A percentile compares a stretch with the other conserved stretches of the same genome.
Evolutionary conservation across 2,888 invertebrate species (phyloP).

Genomic region (Melanotus villosus): DNA sequence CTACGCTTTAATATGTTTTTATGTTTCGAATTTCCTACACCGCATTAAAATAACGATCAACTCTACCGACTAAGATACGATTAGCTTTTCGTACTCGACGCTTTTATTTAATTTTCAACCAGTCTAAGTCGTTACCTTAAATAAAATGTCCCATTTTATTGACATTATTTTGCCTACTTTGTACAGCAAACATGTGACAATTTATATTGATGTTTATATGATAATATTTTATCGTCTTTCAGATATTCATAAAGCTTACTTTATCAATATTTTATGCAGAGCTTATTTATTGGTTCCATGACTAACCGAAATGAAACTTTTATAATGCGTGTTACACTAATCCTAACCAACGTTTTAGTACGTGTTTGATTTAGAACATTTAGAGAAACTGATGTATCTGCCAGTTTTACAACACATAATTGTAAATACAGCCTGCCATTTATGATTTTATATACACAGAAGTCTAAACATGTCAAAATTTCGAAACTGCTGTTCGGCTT

Average conservation of each 20-base stretch:
- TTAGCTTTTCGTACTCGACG: too few species aligned
- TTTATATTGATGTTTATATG: constrained; percentile 41
- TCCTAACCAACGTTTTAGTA: constrained; percentile 36
- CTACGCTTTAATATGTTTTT: constrained; percentile 26
- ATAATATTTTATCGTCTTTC: constrained; percentile 45
- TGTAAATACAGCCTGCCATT: constrained; percentile 5
- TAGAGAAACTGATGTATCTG: not conserved
- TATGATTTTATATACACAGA: constrained; percentile 1
- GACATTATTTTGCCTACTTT: constrained; percentile 21
- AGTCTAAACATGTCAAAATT: not conserved
- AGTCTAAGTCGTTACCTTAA: too few species aligned
- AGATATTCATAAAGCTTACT: constrained; percentile 43
- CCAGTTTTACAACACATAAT: not conserved
- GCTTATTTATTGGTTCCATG: constrained; percentile 45
- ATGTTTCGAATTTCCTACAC: not conserved
- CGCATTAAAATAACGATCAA: not conserved
- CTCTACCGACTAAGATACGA: too few species aligned
- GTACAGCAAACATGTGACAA: constrained; percentile 27
- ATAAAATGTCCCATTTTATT: constrained; percentile 1
- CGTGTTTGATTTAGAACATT: constrained; percentile 30
- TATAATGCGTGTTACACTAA: constrained; percentile 38
- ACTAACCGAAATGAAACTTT: constrained; percentile 42
- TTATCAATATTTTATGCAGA: constrained; percentile 42
- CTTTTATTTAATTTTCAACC: too few species aligned
- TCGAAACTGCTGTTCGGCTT: too few species aligned